Conservation (phyloP, 2,797 vertebrate genomes). For the Intellagama lesueurii region DNA sequence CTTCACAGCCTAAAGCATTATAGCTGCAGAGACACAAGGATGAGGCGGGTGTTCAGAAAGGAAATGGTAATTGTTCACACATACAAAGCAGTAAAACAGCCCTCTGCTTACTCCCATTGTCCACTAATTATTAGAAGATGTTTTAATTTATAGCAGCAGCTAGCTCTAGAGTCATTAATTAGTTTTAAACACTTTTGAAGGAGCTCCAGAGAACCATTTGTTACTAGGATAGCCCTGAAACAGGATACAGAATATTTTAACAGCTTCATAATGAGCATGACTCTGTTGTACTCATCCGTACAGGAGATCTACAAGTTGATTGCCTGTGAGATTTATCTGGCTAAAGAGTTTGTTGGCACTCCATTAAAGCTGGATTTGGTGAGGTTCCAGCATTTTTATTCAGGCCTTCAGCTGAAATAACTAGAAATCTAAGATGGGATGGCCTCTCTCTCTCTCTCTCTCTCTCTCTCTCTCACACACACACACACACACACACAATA, state of each 20-base stretch:
- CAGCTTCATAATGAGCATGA: slow-evolving; percentile 32
- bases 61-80: slow-evolving; percentile 1
- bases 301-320: neutral
- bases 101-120: slow-evolving; percentile 47
- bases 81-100: slow-evolving; percentile 35
- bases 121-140: slow-evolving; percentile 43
- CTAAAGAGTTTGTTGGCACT: no score
- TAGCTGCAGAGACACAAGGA: slow-evolving; percentile 9
- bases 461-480: no score
- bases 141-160: slow-evolving; percentile 34
- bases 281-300: neutral
- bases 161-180: slow-evolving; percentile 20
- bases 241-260: slow-evolving; percentile 36
- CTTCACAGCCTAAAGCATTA: slow-evolving; percentile 22
- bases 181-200: slow-evolving; percentile 27
- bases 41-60: neutral
- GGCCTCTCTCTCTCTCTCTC: no score
- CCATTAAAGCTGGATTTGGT: neutral
- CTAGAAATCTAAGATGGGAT: no score
- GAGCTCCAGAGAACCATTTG: slow-evolving; percentile 11
- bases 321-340: neutral
- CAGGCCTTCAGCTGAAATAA: neutral
- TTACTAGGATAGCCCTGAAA: slow-evolving; percentile 39
- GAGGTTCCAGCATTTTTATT: neutral
- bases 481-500: no score